Evolutionary conservation across 2,113 vertebrate species (phyloP), one percentile per base, ranked within the genome.

Genomic region (Clupea harengus): DNA sequence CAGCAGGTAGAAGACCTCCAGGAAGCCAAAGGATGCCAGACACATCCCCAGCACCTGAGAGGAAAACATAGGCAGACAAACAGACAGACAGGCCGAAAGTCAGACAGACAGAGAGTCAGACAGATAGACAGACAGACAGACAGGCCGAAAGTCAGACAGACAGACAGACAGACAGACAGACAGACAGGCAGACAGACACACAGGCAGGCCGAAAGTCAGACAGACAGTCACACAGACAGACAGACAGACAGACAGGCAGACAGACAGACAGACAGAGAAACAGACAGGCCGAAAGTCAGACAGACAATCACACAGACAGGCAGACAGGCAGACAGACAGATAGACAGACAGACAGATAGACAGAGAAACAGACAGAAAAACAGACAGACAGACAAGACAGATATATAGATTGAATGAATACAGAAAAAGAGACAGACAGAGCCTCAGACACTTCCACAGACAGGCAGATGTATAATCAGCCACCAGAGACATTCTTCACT

Each of bases 1-100:
- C 87, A 96, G 85, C 81, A 95, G 92, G 86, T 95, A 95, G 91
- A 96, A 94, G 87, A 95, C 92, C 91, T 96, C 95, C 88, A 96
- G 91, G 46, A 95, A 94, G 54, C 94, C 93, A 72, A 95, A 95
- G 1, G 93, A 95, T 45, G 95, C 94, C 92, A 96, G 89, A 84
- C 93, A 88, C 89, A 96, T 92, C 45, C 94, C 94, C 91, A 96
- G 88, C 81, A 93, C 91, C 95, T 96, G 80, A 72, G 13, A 11
- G 15, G 46, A 32, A 86, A 17, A 47, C 47, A n/a, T 47, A 72
- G 15, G 0, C 39, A 39, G 15, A 3, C 39, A 39, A 1, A 67
- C 32, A 60, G 67, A 86, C 13, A 81, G 20, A 15, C 8, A 6
- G 39, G 82, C 39, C 39, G 20, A 80, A 7, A 84, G n/a, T 4